These are phyloP conservation scores for Cydia pomonella DNA, from an alignment of 1,140 invertebrate genomes.

Conservation along the genomic window DNA sequence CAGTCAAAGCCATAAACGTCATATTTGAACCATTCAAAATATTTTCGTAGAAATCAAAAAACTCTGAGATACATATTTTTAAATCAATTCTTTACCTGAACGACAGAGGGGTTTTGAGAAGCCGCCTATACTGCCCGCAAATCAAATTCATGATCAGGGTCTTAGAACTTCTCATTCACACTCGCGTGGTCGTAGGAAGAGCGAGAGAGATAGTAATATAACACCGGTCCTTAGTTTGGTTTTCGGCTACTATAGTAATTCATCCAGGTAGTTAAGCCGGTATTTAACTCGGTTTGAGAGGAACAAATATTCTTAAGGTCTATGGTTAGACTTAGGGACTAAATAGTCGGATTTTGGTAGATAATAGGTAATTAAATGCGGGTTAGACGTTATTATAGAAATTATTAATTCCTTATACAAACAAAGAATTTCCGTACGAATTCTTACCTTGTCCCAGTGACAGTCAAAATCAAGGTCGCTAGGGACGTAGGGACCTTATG, in stretches of 20 bases:
- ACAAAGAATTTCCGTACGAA: too few relatives aligned
- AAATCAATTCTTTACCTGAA: slow-evolving; percentile 1
- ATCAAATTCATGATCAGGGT: too few relatives aligned
- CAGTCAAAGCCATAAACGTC: not conserved
- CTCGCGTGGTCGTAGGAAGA: too few relatives aligned
- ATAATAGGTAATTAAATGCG: not conserved
- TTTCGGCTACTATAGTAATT: not conserved
- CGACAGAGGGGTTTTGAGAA: not conserved
- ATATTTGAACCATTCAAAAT: not conserved
- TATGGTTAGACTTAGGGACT: not conserved
- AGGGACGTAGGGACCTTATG: too few relatives aligned
- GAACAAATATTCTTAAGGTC: not conserved
- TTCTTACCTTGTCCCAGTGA: too few relatives aligned
- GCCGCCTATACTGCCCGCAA: not conserved
- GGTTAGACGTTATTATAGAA: not conserved
- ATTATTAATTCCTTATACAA: too few relatives aligned
- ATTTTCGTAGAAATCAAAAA: not conserved
- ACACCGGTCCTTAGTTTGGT: too few relatives aligned
- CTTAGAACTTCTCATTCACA: too few relatives aligned
- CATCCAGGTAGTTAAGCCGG: not conserved
- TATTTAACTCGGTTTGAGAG: not conserved
- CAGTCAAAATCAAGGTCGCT: too few relatives aligned
- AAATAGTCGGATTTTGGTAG: not conserved
- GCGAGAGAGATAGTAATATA: too few relatives aligned
- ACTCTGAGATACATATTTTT: not conserved